These are phyloP conservation scores for Ostrea denselamellosa DNA, from an alignment of 1,140 invertebrate species.

Conservation along the genomic window DNA sequence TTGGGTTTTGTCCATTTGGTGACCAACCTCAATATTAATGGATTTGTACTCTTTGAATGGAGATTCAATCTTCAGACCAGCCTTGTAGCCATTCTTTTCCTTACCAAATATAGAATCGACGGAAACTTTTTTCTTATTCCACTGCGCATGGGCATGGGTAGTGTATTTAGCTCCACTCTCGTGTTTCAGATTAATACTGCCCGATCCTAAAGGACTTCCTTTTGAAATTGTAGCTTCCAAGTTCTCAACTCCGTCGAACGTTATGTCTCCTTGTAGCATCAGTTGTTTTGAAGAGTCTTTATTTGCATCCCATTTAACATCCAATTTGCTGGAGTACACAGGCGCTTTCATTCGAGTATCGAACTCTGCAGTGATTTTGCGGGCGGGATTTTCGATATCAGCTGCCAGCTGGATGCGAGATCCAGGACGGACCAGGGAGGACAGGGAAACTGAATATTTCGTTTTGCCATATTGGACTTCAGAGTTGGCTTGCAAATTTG, in stretches of 20 bases:
- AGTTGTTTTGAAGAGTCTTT: slow-evolving; percentile 29
- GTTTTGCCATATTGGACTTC: slow-evolving; percentile 15
- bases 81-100: background rate
- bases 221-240: slow-evolving; percentile 31
- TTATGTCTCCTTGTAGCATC: slow-evolving; percentile 10
- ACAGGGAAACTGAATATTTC: background rate
- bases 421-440: slow-evolving; percentile 29
- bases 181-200: slow-evolving; percentile 45
- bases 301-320: slow-evolving; percentile 51
- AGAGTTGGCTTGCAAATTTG: background rate
- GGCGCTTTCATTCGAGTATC: slow-evolving; percentile 41
- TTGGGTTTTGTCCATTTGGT: slow-evolving; percentile 1
- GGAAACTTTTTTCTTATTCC: slow-evolving; percentile 15
- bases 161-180: slow-evolving; percentile 8
- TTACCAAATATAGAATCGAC: slow-evolving; percentile 22
- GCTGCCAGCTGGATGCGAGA: background rate
- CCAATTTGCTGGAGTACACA: background rate
- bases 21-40: background rate
- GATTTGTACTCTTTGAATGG: slow-evolving; percentile 40
- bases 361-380: slow-evolving; percentile 2
- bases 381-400: slow-evolving; percentile 19
- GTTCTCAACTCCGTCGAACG: background rate
- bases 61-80: background rate
- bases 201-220: slow-evolving; percentile 11
- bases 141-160: slow-evolving; percentile 39